A percentile compares a stretch with the other conserved stretches of the same genome.
These are phyloP conservation scores for Tyrophagus putrescentiae DNA, from an alignment of 1,140 invertebrate genomes.

Conservation along the genomic window DNA sequence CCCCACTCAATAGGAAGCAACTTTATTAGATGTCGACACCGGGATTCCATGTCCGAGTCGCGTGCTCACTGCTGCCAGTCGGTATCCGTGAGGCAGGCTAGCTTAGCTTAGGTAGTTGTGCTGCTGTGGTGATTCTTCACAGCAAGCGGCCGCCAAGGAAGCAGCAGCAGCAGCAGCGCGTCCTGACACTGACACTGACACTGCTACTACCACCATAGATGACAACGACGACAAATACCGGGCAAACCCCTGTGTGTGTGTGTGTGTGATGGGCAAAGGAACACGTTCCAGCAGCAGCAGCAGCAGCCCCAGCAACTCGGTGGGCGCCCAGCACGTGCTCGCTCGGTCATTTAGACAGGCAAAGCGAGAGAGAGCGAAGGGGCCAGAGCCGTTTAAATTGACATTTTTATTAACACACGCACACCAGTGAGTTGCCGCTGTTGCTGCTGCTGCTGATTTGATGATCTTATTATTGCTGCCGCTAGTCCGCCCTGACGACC, in stretches of 20 bases:
- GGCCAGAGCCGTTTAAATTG: background rate
- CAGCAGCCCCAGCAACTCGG: too few relatives aligned
- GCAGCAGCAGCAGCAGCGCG: background rate
- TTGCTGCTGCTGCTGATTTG: too few relatives aligned
- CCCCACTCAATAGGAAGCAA: conserved; percentile 7
- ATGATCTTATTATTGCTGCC: too few relatives aligned
- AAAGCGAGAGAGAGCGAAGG: too few relatives aligned
- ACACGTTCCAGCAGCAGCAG: too few relatives aligned
- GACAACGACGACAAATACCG: background rate
- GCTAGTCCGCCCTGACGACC: too few relatives aligned
- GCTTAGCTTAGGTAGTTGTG: background rate
- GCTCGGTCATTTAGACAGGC: too few relatives aligned
- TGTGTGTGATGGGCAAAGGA: background rate
- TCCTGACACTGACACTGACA: background rate
- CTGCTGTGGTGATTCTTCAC: background rate
- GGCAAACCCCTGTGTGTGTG: background rate
- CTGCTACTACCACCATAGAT: background rate
- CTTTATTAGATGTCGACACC: conserved; percentile 10
- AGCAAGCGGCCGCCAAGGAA: too few relatives aligned
- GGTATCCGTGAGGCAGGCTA: background rate
- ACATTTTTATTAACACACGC: conserved; percentile 12
- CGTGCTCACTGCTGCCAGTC: background rate
- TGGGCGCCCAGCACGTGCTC: too few relatives aligned
- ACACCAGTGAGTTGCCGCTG: too few relatives aligned
- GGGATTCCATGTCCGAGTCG: background rate